Base-by-base conservation (phyloP, 2,797 vertebrate genomes). In the Megaceryle alcyon region DNA sequence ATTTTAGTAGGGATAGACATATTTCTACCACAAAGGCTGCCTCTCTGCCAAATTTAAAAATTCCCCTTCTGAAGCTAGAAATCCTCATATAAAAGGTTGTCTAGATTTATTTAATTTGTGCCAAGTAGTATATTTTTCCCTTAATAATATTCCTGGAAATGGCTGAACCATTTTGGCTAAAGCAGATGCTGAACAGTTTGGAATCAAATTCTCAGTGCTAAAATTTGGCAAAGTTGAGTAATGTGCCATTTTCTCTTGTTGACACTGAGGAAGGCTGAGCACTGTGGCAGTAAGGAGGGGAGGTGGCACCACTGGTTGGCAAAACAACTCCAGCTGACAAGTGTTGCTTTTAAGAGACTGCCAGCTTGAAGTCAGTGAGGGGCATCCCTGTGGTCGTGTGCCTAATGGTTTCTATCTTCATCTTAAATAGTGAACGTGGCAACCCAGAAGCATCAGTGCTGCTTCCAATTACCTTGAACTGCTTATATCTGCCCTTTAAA, bases 111-210 rank as follows among this genome's bases (percentile, higher is more conserved):
- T 90, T 86, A 76, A 48, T 0, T 0, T 6, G 4, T 82, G 61
- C 70, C 82, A 95, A 92, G 54, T 19, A 61, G 54, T 69, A 25
- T 71, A 46, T 88, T 81, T 94, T 86, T 16, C 70, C 59, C 44
- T 57, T 70, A 89, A 70, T 61, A 83, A 75, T 94, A 65, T 95
- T 95, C 88, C 88, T 88, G 90, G 82, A 95, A 95, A 88, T 84
- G 61, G 16, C 44, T 71, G 46, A 80, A 60, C 65, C 33, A 3
- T 80, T 92, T 82, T 91, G 72, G 84, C 69, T 95, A 71, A 70
- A 60, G 68, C 75, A 82, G 53, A 57, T 92, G 68, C 71, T 0
- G 0, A 72, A 69, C 15, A 7, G 12, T 61, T 95, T 22, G 4
- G 88, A 79, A 72, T 66, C 9, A 57, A 82, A 68, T 68, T 49